Conservation (phyloP, 2,888 invertebrate genomes). For the Epistrophe grossulariae region DNA sequence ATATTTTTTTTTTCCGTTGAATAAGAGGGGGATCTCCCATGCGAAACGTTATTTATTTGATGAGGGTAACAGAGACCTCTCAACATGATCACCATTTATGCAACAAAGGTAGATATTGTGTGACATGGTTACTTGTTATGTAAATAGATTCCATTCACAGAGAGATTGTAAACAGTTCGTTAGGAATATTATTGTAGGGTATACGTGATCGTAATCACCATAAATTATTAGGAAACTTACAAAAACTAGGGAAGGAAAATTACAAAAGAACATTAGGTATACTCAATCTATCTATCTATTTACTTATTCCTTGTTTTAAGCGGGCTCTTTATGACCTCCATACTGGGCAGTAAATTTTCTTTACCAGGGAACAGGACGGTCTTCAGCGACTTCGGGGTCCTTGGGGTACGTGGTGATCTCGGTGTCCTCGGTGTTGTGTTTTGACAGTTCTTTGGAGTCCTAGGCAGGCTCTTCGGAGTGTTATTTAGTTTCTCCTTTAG, state of each 20-base stretch:
- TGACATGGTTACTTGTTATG: constrained; percentile 63
- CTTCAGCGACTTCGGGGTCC: constrained; percentile 81
- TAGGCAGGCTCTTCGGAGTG: constrained; percentile 73
- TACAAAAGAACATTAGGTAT: constrained; percentile 31
- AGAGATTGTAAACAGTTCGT: constrained; percentile 42
- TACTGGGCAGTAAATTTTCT: constrained; percentile 81
- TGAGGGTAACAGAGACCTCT: constrained; percentile 48
- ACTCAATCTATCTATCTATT: constrained; percentile 4
- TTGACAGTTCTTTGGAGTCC: constrained; percentile 77
- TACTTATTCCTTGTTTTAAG: constrained; percentile 81
- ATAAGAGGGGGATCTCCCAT: constrained; percentile 45
- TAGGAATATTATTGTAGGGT: background rate
- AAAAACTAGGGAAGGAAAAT: constrained; percentile 1
- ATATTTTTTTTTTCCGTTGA: background rate
- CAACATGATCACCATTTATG: constrained; percentile 42
- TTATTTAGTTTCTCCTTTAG: constrained; percentile 74
- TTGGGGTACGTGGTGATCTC: constrained; percentile 77
- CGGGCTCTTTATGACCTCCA: constrained; percentile 81
- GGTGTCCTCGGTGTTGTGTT: constrained; percentile 67
- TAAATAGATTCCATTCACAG: constrained; percentile 60
- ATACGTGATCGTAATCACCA: constrained; percentile 36
- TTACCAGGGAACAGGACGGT: constrained; percentile 82
- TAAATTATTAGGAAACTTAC: constrained; percentile 21
- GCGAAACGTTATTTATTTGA: constrained; percentile 46
- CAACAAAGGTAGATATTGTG: constrained; percentile 61